Conservation (phyloP, 2,797 vertebrate genomes). For the Phrynocephalus forsythii region DNA sequence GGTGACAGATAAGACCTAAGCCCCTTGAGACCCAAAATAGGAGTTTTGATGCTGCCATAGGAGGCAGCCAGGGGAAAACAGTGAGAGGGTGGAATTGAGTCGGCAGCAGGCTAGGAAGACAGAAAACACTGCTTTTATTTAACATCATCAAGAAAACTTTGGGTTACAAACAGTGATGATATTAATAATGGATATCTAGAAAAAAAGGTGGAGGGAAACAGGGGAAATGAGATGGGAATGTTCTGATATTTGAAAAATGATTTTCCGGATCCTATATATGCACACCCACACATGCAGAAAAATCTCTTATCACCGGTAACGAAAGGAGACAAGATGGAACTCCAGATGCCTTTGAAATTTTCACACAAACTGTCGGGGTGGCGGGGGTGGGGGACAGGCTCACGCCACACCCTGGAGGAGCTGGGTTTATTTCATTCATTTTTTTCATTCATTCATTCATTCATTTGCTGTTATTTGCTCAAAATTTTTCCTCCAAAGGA, state of each 20-base stretch:
- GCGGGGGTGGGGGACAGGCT: background rate
- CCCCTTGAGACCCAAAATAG: too few relatives aligned
- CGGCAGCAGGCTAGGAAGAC: conserved; percentile 83
- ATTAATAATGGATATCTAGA: background rate
- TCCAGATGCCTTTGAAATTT: conserved; percentile 58
- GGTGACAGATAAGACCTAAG: too few relatives aligned
- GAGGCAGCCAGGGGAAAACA: background rate
- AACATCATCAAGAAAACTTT: background rate
- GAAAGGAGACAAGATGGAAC: conserved; percentile 43
- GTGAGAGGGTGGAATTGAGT: conserved; percentile 73
- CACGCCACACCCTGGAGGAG: too few relatives aligned
- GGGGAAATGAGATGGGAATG: background rate
- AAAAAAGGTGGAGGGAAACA: background rate
- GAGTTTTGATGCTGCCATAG: too few relatives aligned
- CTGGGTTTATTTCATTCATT: too few relatives aligned
- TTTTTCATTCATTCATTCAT: too few relatives aligned
- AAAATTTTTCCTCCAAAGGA: too few relatives aligned
- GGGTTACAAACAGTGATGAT: conserved; percentile 11
- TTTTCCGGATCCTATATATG: conserved; percentile 43
- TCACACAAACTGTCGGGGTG: background rate
- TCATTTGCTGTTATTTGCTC: too few relatives aligned
- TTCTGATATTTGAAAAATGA: background rate
- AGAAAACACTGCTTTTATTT: conserved; percentile 86
- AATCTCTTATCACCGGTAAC: conserved; percentile 58
- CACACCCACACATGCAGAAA: background rate